Evolutionary conservation across 2,888 invertebrate genomes (phyloP).

Genomic region (Oscheius sp.): DNA sequence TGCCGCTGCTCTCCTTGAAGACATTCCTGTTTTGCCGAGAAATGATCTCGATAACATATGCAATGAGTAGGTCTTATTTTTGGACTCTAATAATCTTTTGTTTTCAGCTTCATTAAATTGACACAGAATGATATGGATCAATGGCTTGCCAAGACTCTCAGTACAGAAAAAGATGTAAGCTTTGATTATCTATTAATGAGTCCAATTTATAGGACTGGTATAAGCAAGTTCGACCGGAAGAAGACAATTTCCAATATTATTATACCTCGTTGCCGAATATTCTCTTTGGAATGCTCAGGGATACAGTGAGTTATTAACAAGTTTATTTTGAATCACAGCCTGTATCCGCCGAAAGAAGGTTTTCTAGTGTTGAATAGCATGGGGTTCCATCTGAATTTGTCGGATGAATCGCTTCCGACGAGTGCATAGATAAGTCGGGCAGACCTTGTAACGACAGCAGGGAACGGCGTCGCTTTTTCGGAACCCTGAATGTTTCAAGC

Average conservation of each 20-base stretch:
- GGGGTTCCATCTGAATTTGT: too few species aligned
- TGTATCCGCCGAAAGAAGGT: too few species aligned
- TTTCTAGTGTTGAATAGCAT: too few species aligned
- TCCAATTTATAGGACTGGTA: too few species aligned
- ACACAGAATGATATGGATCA: constrained; percentile 76
- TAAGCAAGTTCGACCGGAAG: constrained; percentile 80
- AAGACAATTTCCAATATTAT: constrained; percentile 82
- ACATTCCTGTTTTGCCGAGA: constrained; percentile 81
- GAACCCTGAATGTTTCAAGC: too few species aligned
- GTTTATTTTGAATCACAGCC: too few species aligned
- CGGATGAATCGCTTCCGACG: too few species aligned
- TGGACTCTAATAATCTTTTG: not conserved
- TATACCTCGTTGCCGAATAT: constrained; percentile 93
- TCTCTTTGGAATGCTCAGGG: constrained; percentile 97
- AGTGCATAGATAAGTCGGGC: too few species aligned
- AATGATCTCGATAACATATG: constrained; percentile 82
- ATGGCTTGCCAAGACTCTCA: constrained; percentile 93
- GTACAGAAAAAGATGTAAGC: constrained; percentile 86
- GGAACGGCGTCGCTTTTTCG: too few species aligned
- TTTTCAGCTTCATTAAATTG: constrained; percentile 65
- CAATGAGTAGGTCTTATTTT: constrained; percentile 70
- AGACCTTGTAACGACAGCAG: too few species aligned
- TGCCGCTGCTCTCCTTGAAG: constrained; percentile 75
- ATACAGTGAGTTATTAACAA: constrained; percentile 80
- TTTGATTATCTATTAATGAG: too few species aligned